A percentile compares a stretch with the other conserved stretches of the same genome.
Conservation (phyloP, 2,113 vertebrate species). For the Cheirogaleus medius region DNA sequence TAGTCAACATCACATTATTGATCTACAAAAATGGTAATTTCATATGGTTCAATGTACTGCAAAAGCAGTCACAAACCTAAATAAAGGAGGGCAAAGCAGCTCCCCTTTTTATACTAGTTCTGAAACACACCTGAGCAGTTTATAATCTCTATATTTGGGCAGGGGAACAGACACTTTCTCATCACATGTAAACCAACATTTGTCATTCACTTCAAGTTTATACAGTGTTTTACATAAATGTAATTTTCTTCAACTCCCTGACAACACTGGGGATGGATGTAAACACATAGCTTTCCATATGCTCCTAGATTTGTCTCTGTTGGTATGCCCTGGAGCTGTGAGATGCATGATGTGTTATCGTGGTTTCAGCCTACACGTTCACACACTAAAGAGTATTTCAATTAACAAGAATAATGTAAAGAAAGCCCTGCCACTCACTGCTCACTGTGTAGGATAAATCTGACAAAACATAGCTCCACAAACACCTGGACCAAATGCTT, state of each 20-base stretch:
- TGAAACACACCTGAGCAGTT: neutral
- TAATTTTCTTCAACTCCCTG: neutral
- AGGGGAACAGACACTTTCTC: neutral
- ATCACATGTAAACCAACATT: slow-evolving; percentile 9
- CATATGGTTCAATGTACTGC: neutral
- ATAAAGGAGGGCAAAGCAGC: neutral
- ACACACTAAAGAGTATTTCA: neutral
- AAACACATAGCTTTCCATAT: neutral
- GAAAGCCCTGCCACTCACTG: neutral
- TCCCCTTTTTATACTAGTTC: neutral
- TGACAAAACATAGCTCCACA: neutral
- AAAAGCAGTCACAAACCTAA: neutral
- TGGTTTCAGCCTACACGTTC: neutral
- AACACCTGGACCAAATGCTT: neutral
- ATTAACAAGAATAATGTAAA: neutral
- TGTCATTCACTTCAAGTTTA: neutral
- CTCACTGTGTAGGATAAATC: neutral
- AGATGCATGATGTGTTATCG: neutral
- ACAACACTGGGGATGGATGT: neutral
- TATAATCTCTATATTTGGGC: neutral
- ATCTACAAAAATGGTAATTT: neutral
- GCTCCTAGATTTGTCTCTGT: neutral
- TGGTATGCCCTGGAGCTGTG: neutral
- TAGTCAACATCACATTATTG: neutral
- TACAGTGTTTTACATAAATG: neutral